phyloP scores from a whole-genome alignment of 2,888 invertebrate species.

The Tubulanus polymorphus region DNA sequence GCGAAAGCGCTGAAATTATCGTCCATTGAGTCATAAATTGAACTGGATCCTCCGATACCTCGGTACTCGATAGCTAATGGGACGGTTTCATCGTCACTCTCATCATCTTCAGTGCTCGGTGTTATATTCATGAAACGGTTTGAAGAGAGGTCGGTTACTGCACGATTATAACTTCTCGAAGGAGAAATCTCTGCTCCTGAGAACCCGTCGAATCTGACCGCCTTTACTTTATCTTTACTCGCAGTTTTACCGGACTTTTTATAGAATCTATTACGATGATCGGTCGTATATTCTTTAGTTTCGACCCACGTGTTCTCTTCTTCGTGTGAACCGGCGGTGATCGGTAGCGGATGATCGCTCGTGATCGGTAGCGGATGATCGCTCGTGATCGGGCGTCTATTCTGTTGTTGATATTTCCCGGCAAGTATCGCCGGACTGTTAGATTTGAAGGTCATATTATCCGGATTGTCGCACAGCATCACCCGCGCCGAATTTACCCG shows the following conservation, averaged over 20 bases:
- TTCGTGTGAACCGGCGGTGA: conserved; percentile 20
- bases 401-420: too few species aligned
- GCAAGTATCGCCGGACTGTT: conserved; percentile 7
- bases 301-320: conserved; percentile 4
- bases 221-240: background rate
- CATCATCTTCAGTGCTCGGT: too few species aligned
- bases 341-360: conserved; percentile 21
- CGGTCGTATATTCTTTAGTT: conserved; percentile 5
- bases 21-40: background rate
- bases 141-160: too few species aligned
- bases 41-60: too few species aligned
- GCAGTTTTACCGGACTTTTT: background rate
- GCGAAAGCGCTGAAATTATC: background rate
- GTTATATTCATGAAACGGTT: too few species aligned
- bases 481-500: conserved; percentile 29
- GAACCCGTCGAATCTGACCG: background rate
- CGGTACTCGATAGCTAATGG: background rate
- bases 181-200: background rate
- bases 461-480: conserved; percentile 21
- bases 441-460: conserved; percentile 1
- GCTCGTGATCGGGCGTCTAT: too few species aligned
- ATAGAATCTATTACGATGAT: background rate
- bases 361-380: conserved; percentile 11
- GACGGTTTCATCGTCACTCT: background rate
- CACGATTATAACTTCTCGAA: too few species aligned